A percentile compares a stretch with the other conserved stretches of the same genome.
Conservation (phyloP, 2,113 vertebrate species). For the Pan paniscus region DNA sequence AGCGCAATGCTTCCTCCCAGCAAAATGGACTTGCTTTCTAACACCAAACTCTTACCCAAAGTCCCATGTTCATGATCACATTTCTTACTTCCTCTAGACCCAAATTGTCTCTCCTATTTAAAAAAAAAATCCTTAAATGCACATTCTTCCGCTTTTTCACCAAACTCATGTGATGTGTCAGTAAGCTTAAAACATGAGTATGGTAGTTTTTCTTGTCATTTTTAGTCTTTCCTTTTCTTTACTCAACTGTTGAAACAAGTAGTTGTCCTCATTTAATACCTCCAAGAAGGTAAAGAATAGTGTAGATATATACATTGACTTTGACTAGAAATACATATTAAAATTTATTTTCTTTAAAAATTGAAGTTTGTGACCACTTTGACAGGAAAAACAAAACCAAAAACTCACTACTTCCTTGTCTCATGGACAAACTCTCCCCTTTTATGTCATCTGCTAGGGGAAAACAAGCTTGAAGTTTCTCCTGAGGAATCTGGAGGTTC, state of each 20-base stretch:
- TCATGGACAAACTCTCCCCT: background rate
- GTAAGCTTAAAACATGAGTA: background rate
- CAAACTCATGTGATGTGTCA: background rate
- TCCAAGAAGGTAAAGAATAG: too few relatives aligned
- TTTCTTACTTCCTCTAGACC: background rate
- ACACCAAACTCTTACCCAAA: background rate
- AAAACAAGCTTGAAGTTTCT: background rate
- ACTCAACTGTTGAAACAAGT: background rate
- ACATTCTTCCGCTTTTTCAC: background rate
- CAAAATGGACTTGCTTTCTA: background rate
- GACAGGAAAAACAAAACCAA: background rate
- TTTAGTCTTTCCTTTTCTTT: background rate
- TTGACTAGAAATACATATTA: background rate
- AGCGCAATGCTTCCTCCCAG: background rate
- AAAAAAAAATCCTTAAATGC: background rate
- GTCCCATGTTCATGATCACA: background rate
- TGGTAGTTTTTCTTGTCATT: background rate
- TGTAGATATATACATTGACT: background rate
- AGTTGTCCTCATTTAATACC: background rate
- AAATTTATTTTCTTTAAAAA: background rate
- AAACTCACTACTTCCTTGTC: background rate
- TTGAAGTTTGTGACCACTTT: background rate
- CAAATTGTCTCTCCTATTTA: background rate
- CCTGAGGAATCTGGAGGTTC: background rate
- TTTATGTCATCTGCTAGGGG: background rate